Evolutionary conservation across 1,140 invertebrate species (phyloP).

Genomic region (Zeugodacus cucurbitae): DNA sequence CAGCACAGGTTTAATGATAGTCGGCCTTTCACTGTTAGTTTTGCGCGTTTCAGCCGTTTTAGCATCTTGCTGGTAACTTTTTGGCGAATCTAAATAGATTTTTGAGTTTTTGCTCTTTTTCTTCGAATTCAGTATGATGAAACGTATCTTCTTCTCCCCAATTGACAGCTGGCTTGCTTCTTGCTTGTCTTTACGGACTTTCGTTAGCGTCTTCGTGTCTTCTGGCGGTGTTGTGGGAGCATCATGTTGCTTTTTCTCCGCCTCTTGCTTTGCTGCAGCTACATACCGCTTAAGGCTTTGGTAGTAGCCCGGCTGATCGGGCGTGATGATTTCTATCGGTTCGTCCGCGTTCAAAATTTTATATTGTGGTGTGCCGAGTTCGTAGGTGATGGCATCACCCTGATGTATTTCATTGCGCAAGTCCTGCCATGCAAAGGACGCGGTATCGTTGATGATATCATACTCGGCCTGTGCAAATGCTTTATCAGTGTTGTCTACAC

Average conservation of each 20-base stretch:
- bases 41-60: background rate
- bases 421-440: slow-evolving; percentile 19
- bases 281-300: background rate
- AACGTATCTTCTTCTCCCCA: background rate
- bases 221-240: background rate
- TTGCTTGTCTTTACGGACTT: too few relatives aligned
- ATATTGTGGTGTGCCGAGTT: slow-evolving; percentile 57
- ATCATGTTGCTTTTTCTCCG: background rate
- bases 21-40: background rate
- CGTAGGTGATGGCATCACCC: slow-evolving; percentile 56
- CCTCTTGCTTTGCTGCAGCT: background rate
- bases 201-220: background rate
- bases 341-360: slow-evolving; percentile 59
- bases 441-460: background rate
- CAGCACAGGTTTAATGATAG: background rate
- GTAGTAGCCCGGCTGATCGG: slow-evolving; percentile 58
- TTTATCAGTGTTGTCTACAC: background rate
- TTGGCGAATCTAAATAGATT: background rate
- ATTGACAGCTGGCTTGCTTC: background rate
- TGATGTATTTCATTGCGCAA: slow-evolving; percentile 56
- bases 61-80: background rate
- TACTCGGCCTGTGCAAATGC: background rate
- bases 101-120: background rate
- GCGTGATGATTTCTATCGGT: slow-evolving; percentile 57
- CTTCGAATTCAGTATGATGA: background rate